Evolutionary conservation across 2,113 vertebrate species (phyloP).

Genomic region (Ahaetulla prasina): DNA sequence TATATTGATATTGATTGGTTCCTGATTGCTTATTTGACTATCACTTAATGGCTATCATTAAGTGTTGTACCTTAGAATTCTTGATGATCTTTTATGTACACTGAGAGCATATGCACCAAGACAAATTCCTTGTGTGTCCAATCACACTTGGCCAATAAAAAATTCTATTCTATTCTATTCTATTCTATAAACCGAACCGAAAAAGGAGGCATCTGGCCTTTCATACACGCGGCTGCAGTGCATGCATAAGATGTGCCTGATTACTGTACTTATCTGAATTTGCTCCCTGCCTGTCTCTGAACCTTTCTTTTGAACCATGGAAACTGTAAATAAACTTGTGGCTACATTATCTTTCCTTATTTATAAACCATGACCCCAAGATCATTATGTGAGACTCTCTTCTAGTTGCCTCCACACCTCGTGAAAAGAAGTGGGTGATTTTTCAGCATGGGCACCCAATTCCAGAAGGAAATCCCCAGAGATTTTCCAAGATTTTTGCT

Average conservation of each 20-base stretch:
- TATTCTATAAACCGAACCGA: not conserved
- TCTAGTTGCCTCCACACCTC: not conserved
- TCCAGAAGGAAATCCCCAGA: not conserved
- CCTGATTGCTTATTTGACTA: too few species aligned
- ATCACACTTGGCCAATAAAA: too few species aligned
- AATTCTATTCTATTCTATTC: too few species aligned
- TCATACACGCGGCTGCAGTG: not conserved
- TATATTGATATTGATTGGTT: too few species aligned
- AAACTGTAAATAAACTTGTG: not conserved
- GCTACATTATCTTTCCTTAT: not conserved
- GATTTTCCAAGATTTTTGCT: not conserved
- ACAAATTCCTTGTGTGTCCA: too few species aligned
- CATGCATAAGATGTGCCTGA: not conserved
- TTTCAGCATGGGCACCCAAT: not conserved
- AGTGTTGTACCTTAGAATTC: too few species aligned
- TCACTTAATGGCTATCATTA: too few species aligned
- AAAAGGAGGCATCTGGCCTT: not conserved
- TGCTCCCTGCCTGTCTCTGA: not conserved
- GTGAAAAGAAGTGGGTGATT: not conserved
- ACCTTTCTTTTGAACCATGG: not conserved
- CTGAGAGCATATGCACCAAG: too few species aligned
- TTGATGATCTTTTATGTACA: too few species aligned
- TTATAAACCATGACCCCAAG: not conserved
- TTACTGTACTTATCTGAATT: not conserved
- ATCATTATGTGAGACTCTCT: not conserved